phyloP scores from a whole-genome alignment of 2,113 vertebrate species.

The Theristicus caerulescens region DNA sequence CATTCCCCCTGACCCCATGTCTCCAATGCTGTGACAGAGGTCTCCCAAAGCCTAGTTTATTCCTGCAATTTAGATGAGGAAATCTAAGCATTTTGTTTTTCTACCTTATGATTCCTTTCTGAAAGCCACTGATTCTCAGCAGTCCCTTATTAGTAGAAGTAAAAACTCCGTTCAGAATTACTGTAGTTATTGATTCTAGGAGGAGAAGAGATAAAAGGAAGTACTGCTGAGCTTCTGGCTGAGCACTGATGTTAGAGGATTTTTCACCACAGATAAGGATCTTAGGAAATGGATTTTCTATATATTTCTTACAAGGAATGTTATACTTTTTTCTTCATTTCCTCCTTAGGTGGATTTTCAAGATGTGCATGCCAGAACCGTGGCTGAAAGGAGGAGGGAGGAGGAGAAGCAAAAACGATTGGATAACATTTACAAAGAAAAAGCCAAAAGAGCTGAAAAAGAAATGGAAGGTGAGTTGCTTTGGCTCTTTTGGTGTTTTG shows the following conservation, averaged over 20 bases:
- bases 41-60: neutral
- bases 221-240: neutral
- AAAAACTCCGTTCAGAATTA: neutral
- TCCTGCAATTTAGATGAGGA: neutral
- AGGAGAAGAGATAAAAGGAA: constrained; percentile 31
- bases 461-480: constrained; percentile 85
- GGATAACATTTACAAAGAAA: constrained; percentile 85
- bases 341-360: constrained; percentile 90
- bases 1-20: neutral
- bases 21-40: neutral
- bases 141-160: constrained; percentile 1
- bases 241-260: neutral
- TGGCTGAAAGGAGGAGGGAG: constrained; percentile 83
- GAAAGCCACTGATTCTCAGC: neutral
- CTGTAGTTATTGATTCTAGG: constrained; percentile 45
- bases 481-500: neutral
- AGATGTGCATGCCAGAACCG: constrained; percentile 81
- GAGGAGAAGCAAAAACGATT: constrained; percentile 84
- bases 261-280: constrained; percentile 49
- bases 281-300: constrained; percentile 55
- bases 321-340: neutral
- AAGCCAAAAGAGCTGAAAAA: constrained; percentile 77
- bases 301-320: neutral
- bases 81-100: neutral
- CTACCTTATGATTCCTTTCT: neutral